A percentile compares a stretch with the other conserved stretches of the same genome.
phyloP scores from a whole-genome alignment of 2,113 vertebrate genomes.

The Mustela nigripes region DNA sequence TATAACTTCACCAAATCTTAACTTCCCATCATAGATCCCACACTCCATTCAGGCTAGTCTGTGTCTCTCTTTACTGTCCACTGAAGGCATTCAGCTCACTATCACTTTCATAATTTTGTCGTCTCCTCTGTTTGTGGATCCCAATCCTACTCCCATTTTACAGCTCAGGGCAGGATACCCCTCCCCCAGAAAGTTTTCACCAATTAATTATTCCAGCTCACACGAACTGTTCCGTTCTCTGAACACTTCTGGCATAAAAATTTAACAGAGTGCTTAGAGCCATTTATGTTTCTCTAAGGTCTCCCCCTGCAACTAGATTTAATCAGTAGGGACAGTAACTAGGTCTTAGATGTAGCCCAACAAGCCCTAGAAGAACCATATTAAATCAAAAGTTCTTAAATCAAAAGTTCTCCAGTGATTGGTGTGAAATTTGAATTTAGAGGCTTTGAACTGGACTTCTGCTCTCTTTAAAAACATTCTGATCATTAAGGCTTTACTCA shows the following conservation, averaged over 20 bases:
- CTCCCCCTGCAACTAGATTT: neutral
- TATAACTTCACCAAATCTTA: neutral
- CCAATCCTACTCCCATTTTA: neutral
- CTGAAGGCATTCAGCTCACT: neutral
- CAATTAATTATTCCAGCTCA: neutral
- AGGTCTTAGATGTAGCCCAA: neutral
- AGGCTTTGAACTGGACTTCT: neutral
- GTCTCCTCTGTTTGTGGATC: neutral
- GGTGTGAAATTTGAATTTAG: neutral
- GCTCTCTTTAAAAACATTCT: neutral
- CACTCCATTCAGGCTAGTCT: neutral
- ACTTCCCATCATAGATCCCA: neutral
- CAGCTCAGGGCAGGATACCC: neutral
- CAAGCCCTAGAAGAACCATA: neutral
- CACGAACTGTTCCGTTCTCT: neutral
- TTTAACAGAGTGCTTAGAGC: neutral
- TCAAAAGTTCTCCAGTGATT: neutral
- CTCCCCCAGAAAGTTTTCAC: neutral
- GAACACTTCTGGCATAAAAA: neutral
- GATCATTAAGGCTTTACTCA: neutral
- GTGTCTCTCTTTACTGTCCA: neutral
- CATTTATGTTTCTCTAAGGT: neutral
- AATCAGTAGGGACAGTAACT: neutral
- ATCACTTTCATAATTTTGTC: too few species aligned
- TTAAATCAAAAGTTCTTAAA: neutral